These are phyloP conservation scores for Alligator sinensis DNA, from an alignment of 2,113 vertebrate species.

Conservation along the genomic window DNA sequence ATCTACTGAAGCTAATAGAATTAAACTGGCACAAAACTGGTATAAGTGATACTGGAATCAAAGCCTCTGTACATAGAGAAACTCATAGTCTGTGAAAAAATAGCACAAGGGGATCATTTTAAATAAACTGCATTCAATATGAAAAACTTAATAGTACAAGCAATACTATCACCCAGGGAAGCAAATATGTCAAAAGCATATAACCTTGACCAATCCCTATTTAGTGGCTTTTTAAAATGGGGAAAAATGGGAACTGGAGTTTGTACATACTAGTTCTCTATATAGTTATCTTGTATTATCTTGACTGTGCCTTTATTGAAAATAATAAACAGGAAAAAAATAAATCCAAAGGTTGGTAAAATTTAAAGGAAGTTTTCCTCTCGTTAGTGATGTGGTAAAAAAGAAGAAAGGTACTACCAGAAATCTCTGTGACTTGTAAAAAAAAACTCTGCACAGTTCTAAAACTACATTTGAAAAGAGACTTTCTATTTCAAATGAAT, in stretches of 20 bases:
- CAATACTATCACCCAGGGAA: not conserved
- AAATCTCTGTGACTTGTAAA: not conserved
- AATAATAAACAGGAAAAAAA: not conserved
- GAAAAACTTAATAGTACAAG: not conserved
- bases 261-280: not conserved
- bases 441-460: not conserved
- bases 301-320: not conserved
- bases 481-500: not conserved
- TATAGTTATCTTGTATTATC: not conserved
- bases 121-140: not conserved
- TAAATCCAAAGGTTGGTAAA: not conserved
- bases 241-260: not conserved
- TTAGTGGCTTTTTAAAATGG: not conserved
- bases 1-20: not conserved
- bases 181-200: not conserved
- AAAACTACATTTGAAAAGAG: not conserved
- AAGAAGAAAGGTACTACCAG: not conserved
- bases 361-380: not conserved
- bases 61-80: not conserved
- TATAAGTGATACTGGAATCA: too few relatives aligned
- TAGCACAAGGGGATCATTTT: too few relatives aligned
- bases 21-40: not conserved
- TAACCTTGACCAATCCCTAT: not conserved
- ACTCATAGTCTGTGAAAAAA: not conserved
- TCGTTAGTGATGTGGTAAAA: not conserved